Conservation (phyloP, 2,113 vertebrate species). For the Ochotona curzoniae region DNA sequence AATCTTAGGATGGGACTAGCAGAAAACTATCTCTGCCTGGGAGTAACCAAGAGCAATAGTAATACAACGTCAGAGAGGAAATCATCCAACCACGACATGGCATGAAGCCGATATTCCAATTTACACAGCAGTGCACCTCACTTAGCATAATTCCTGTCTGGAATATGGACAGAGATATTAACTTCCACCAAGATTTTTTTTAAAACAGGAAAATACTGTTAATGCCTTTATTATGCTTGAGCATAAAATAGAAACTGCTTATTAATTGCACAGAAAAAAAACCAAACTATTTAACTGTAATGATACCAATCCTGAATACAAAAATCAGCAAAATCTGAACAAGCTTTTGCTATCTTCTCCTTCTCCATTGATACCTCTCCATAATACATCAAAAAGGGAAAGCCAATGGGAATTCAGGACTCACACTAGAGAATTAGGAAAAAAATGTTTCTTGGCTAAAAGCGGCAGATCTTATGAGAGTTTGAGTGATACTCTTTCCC, state of each 20-base stretch:
- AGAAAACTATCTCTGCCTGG: neutral
- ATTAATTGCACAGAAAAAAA: slow-evolving; percentile 12
- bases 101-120: neutral
- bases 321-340: neutral
- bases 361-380: neutral
- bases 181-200: neutral
- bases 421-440: neutral
- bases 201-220: neutral
- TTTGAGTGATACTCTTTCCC: neutral
- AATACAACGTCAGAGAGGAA: neutral
- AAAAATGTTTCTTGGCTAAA: neutral
- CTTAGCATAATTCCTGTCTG: neutral
- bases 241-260: slow-evolving; percentile 20
- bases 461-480: neutral
- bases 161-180: neutral
- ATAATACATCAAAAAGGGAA: neutral
- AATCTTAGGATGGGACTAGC: neutral
- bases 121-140: neutral
- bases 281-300: neutral
- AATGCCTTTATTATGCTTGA: neutral
- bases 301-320: neutral
- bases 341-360: neutral
- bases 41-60: neutral
- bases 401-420: neutral
- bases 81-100: neutral